phyloP scores from a whole-genome alignment of 2,797 vertebrate species.

The Hapalemur alaotrensis region DNA sequence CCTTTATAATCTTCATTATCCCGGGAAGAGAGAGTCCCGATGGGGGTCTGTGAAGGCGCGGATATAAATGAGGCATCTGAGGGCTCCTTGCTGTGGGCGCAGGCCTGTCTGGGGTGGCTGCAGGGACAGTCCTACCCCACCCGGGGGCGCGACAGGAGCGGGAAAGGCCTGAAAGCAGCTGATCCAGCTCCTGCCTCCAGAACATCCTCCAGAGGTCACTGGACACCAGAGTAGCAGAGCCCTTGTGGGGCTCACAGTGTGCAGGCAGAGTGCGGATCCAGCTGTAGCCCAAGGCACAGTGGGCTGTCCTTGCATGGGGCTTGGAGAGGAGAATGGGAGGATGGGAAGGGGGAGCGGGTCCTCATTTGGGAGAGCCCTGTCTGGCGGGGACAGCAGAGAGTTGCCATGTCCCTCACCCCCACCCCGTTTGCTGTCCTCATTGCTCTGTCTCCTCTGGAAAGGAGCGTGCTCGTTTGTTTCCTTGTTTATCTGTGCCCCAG shows the following conservation, averaged over 20 bases:
- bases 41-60: fast-evolving
- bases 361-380: background rate
- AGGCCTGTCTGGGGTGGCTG: background rate
- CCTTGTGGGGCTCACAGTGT: background rate
- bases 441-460: background rate
- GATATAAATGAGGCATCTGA: background rate
- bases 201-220: fast-evolving
- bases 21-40: fast-evolving
- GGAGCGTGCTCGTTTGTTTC: fast-evolving
- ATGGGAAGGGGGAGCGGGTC: background rate
- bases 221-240: background rate
- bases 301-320: background rate
- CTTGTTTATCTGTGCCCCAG: background rate
- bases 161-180: background rate
- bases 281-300: background rate
- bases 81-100: background rate
- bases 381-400: fast-evolving
- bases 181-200: background rate
- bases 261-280: background rate
- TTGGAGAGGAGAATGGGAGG: background rate
- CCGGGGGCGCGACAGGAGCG: background rate
- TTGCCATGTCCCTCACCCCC: fast-evolving
- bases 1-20: background rate
- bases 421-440: background rate
- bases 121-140: background rate